A percentile compares a stretch with the other conserved stretches of the same genome.
These are phyloP conservation scores for Chrysodeixis includens DNA, from an alignment of 2,888 invertebrate species.

Conservation along the genomic window DNA sequence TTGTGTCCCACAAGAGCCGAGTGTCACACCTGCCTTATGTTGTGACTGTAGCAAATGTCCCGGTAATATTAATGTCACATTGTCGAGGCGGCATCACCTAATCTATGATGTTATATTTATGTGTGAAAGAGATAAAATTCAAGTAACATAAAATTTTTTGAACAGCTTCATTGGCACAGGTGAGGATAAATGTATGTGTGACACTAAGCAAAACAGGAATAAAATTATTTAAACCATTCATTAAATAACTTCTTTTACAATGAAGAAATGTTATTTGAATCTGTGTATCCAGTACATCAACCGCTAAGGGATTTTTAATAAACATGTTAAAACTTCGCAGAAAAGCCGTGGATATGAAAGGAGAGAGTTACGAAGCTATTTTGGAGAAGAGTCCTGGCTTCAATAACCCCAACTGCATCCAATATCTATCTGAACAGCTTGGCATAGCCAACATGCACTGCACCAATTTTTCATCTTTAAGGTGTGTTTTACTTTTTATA, in stretches of 20 bases:
- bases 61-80: conserved; percentile 87
- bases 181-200: conserved; percentile 87
- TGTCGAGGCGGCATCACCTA: conserved; percentile 84
- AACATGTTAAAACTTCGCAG: conserved; percentile 77
- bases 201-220: conserved; percentile 75
- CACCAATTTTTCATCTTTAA: conserved; percentile 92
- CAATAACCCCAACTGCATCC: conserved; percentile 96
- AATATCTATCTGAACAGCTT: conserved; percentile 93
- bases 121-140: conserved; percentile 86
- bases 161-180: conserved; percentile 88
- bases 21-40: conserved; percentile 75
- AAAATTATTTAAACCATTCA: conserved; percentile 66
- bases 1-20: conserved; percentile 77
- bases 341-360: conserved; percentile 94
- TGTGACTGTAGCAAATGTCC: conserved; percentile 83
- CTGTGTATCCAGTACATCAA: conserved; percentile 70
- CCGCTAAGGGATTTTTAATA: conserved; percentile 66
- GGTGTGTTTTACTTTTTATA: conserved; percentile 80
- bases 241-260: conserved; percentile 68
- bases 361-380: conserved; percentile 94
- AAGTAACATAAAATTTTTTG: conserved; percentile 88
- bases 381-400: conserved; percentile 95
- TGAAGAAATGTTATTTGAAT: conserved; percentile 61
- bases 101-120: conserved; percentile 86
- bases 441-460: conserved; percentile 92